Evolutionary conservation across 2,888 invertebrate species (phyloP).

Genomic region (Alcis repandata): DNA sequence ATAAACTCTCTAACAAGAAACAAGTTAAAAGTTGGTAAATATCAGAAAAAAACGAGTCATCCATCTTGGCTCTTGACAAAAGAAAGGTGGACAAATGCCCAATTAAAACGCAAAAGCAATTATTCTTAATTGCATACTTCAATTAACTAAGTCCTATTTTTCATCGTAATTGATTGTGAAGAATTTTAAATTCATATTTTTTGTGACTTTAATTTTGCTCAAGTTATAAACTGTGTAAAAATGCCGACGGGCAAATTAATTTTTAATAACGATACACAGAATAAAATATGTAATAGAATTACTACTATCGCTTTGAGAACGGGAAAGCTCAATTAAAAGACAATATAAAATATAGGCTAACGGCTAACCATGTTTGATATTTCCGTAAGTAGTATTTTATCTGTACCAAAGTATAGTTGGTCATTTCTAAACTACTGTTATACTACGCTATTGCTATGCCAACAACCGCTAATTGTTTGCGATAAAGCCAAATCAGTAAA

Average conservation of each 20-base stretch:
- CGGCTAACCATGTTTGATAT: neutral
- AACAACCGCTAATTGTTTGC: slow-evolving; percentile 52
- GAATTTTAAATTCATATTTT: slow-evolving; percentile 16
- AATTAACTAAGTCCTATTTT: slow-evolving; percentile 36
- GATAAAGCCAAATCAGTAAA: slow-evolving; percentile 57
- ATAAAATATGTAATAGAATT: too few relatives aligned
- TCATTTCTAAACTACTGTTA: too few relatives aligned
- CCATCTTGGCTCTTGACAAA: slow-evolving; percentile 30
- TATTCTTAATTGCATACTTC: slow-evolving; percentile 44
- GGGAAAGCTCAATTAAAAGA: neutral
- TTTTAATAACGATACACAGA: neutral
- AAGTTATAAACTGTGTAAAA: neutral
- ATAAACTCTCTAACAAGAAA: slow-evolving; percentile 11
- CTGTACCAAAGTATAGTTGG: too few relatives aligned
- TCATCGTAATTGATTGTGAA: slow-evolving; percentile 35
- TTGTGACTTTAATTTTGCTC: neutral
- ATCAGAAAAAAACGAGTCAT: slow-evolving; percentile 11
- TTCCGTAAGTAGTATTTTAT: too few relatives aligned
- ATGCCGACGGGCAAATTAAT: neutral
- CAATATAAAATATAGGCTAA: neutral
- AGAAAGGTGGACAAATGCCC: slow-evolving; percentile 40
- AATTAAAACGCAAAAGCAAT: slow-evolving; percentile 45
- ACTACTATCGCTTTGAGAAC: slow-evolving; percentile 1
- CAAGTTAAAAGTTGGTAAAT: slow-evolving; percentile 9
- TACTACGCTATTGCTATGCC: slow-evolving; percentile 9